phyloP scores from a whole-genome alignment of 1,140 invertebrate genomes.

The Drosophila orena region DNA sequence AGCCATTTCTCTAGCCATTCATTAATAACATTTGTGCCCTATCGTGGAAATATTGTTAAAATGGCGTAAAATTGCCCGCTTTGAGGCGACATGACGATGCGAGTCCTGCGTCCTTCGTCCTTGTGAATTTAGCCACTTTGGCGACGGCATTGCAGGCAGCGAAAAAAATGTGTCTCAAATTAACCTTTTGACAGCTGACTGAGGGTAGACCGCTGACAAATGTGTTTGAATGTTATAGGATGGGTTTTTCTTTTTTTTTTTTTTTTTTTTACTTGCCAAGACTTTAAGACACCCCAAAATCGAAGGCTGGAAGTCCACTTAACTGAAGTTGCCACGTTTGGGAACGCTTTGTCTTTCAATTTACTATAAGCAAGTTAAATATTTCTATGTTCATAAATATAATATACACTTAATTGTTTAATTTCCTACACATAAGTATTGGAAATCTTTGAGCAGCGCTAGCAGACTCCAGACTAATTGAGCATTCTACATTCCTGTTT shows the following conservation, averaged over 20 bases:
- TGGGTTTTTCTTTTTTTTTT: too few species aligned
- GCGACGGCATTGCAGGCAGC: neutral
- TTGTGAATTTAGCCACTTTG: conserved; percentile 24
- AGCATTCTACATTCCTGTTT: neutral
- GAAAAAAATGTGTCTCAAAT: conserved; percentile 74
- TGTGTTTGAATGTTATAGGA: conserved; percentile 10
- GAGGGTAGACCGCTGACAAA: conserved; percentile 44
- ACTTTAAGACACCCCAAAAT: conserved; percentile 4
- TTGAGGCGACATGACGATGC: conserved; percentile 56
- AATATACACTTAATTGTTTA: too few species aligned
- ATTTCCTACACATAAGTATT: too few species aligned
- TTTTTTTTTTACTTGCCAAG: neutral
- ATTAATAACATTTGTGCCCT: conserved; percentile 73
- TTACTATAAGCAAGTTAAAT: neutral
- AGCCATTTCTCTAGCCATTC: conserved; percentile 41
- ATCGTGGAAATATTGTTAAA: conserved; percentile 76
- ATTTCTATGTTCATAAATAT: too few species aligned
- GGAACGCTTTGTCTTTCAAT: neutral
- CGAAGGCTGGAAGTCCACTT: neutral
- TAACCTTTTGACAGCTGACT: conserved; percentile 80
- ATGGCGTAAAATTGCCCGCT: conserved; percentile 82
- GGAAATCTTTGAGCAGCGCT: too few species aligned
- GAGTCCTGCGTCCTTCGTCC: conserved; percentile 25
- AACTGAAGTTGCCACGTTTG: neutral
- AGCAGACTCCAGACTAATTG: neutral